phyloP scores from a whole-genome alignment of 2,113 vertebrate genomes.

The Anguilla rostrata region DNA sequence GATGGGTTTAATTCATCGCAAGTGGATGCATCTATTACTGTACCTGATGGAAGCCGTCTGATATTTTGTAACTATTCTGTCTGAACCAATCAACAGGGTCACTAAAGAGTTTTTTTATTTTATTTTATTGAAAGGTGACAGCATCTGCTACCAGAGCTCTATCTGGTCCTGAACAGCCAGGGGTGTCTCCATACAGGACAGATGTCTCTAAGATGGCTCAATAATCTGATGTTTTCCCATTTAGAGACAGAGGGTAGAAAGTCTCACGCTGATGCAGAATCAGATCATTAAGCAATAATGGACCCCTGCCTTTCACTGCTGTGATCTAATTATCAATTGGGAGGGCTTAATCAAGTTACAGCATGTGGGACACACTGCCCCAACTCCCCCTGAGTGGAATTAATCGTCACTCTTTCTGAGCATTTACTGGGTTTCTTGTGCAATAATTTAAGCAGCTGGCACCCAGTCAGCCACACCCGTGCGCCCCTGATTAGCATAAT shows the following conservation, averaged over 20 bases:
- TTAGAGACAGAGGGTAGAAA: constrained; percentile 10
- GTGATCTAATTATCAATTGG: constrained; percentile 42
- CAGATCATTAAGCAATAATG: constrained; percentile 29
- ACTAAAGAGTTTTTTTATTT: not conserved
- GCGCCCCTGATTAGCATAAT: not conserved
- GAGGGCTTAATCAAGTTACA: constrained; percentile 33
- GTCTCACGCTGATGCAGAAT: constrained; percentile 36
- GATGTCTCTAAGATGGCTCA: not conserved
- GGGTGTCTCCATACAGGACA: not conserved
- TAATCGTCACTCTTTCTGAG: not conserved
- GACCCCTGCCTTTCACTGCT: constrained; percentile 17
- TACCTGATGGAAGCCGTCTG: not conserved
- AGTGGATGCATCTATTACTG: not conserved
- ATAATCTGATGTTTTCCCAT: constrained; percentile 2
- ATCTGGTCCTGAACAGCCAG: not conserved
- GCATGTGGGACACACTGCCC: not conserved
- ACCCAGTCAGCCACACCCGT: not conserved
- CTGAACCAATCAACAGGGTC: not conserved
- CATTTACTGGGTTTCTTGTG: not conserved
- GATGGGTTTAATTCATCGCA: no score
- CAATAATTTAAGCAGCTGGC: not conserved
- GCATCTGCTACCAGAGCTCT: not conserved
- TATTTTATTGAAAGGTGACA: not conserved
- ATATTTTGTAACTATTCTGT: not conserved
- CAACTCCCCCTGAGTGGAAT: not conserved